These are phyloP conservation scores for Prorops nasuta DNA, from an alignment of 1,140 invertebrate genomes.

Conservation along the genomic window DNA sequence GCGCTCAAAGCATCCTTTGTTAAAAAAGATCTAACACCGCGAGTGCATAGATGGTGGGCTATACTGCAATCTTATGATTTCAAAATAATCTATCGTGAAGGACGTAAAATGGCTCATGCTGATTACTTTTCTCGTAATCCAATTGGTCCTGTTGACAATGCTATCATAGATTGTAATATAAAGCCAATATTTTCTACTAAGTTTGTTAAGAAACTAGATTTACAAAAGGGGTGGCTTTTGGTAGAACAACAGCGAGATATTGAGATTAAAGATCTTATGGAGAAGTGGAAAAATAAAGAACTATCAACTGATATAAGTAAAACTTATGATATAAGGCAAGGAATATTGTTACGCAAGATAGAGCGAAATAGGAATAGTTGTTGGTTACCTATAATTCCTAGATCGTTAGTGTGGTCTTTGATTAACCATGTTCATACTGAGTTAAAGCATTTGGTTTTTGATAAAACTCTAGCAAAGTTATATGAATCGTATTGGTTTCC, in stretches of 20 bases:
- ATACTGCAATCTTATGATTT: constrained; percentile 33
- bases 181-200: neutral
- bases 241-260: constrained; percentile 22
- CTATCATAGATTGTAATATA: too few species aligned
- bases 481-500: constrained; percentile 32
- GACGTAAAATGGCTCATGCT: neutral
- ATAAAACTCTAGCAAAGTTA: constrained; percentile 31
- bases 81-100: constrained; percentile 1
- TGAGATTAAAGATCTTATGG: constrained; percentile 16
- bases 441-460: constrained; percentile 26
- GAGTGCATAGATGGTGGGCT: constrained; percentile 37
- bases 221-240: constrained; percentile 22
- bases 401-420: constrained; percentile 30
- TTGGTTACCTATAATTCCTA: constrained; percentile 35
- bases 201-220: constrained; percentile 14
- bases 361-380: constrained; percentile 16
- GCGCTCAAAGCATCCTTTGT: constrained; percentile 32
- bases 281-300: constrained; percentile 15
- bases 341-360: constrained; percentile 26
- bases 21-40: constrained; percentile 35
- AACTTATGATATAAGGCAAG: constrained; percentile 25
- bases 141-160: neutral
- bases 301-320: constrained; percentile 15
- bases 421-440: constrained; percentile 37
- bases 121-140: neutral